Percentiles rank a stretch among this genome's conserved stretches.
Conservation (phyloP, 2,113 vertebrate genomes). For the Clarias batrachus region DNA sequence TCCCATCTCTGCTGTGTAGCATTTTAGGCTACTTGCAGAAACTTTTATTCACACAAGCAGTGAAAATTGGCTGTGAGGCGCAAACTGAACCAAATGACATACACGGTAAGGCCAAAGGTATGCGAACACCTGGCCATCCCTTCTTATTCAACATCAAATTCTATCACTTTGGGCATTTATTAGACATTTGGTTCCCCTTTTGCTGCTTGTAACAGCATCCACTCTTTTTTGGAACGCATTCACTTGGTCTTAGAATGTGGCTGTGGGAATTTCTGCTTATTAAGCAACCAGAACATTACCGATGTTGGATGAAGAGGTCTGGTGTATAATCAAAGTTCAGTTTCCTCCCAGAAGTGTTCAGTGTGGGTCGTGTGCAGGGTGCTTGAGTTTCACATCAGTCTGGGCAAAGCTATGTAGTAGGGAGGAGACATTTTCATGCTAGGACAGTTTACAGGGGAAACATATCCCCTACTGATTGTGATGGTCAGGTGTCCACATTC, state of each 20-base stretch:
- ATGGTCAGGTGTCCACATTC: background rate
- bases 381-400: background rate
- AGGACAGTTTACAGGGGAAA: background rate
- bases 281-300: background rate
- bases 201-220: background rate
- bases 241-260: background rate
- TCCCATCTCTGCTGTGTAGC: too few species aligned
- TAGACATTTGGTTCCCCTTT: background rate
- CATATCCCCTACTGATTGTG: background rate
- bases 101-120: background rate
- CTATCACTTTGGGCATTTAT: background rate
- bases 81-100: background rate
- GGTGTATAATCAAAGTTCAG: background rate
- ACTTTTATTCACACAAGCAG: too few species aligned
- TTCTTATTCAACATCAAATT: background rate
- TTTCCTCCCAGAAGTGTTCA: background rate
- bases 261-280: background rate
- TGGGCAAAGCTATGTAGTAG: background rate
- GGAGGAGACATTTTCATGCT: background rate
- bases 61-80: too few species aligned
- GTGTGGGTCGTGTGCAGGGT: background rate
- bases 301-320: background rate
- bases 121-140: background rate
- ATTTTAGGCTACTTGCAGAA: too few species aligned
- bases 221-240: background rate